Percentiles rank a stretch among this genome's conserved stretches.
phyloP scores from a whole-genome alignment of 2,888 invertebrate species.

The Netelia fuscicornis region DNA sequence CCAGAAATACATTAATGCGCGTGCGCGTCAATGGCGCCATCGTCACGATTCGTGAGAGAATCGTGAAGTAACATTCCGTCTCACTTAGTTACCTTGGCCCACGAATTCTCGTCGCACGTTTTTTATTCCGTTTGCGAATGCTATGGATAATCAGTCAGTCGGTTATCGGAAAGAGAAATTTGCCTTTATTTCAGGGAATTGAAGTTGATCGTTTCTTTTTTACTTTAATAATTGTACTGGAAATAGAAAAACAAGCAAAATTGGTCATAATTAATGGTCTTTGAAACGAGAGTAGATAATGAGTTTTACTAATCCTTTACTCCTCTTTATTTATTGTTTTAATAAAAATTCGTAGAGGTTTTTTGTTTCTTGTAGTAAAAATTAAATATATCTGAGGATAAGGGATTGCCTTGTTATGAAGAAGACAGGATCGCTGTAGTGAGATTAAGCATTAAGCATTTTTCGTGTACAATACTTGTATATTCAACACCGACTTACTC shows the following conservation, averaged over 20 bases:
- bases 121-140: background rate
- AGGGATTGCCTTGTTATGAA: background rate
- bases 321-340: background rate
- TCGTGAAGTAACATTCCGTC: background rate
- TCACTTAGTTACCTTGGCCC: background rate
- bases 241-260: background rate
- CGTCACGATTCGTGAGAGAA: constrained; percentile 33
- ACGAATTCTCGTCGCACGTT: background rate
- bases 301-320: too few relatives aligned
- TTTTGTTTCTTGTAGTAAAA: background rate
- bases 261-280: too few relatives aligned
- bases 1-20: constrained; percentile 87
- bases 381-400: background rate
- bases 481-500: constrained; percentile 45
- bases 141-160: background rate
- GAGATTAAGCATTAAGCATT: background rate
- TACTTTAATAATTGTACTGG: background rate
- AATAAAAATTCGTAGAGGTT: background rate
- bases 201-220: background rate
- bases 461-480: constrained; percentile 58
- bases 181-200: background rate
- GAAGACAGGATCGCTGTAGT: background rate
- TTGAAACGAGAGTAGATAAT: too few relatives aligned
- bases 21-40: constrained; percentile 84
- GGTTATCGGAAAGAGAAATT: background rate